Percentiles rank a stretch among this genome's conserved stretches.
phyloP scores from a whole-genome alignment of 2,113 vertebrate genomes.

The Urocolius indicus region DNA sequence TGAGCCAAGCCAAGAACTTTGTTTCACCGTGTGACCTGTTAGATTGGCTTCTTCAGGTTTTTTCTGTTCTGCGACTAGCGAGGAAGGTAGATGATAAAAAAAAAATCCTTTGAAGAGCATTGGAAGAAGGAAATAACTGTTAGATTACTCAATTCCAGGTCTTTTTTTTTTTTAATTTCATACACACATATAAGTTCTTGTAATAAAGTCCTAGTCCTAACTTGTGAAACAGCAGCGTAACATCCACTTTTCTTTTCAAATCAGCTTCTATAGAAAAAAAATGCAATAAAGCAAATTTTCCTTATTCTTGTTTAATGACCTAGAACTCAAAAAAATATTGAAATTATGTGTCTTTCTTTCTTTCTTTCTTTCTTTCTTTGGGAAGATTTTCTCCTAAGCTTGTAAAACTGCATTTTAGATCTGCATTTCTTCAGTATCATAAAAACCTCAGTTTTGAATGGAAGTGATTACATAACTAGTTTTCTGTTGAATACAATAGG shows the following conservation, averaged over 20 bases:
- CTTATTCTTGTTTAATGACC: not conserved
- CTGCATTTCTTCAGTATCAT: not conserved
- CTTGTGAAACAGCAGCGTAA: not conserved
- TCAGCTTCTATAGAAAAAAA: not conserved
- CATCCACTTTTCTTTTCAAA: not conserved
- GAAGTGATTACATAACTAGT: not conserved
- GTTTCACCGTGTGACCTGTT: not conserved
- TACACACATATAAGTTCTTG: not conserved
- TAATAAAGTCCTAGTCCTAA: not conserved
- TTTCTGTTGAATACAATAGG: not conserved
- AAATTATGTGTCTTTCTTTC: no score
- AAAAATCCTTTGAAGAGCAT: not conserved
- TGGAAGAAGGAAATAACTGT: not conserved
- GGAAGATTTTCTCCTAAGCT: not conserved
- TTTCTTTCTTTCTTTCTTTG: not conserved
- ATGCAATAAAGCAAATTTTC: not conserved
- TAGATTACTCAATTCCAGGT: not conserved
- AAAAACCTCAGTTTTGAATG: not conserved
- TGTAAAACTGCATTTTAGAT: not conserved
- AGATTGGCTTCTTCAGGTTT: not conserved
- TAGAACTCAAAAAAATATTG: not conserved
- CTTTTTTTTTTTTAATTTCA: not conserved
- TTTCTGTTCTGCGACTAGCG: not conserved
- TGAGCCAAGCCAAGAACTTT: not conserved
- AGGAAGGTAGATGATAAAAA: not conserved